These are phyloP conservation scores for Cotesia typhae DNA, from an alignment of 1,140 invertebrate species.

Conservation along the genomic window DNA sequence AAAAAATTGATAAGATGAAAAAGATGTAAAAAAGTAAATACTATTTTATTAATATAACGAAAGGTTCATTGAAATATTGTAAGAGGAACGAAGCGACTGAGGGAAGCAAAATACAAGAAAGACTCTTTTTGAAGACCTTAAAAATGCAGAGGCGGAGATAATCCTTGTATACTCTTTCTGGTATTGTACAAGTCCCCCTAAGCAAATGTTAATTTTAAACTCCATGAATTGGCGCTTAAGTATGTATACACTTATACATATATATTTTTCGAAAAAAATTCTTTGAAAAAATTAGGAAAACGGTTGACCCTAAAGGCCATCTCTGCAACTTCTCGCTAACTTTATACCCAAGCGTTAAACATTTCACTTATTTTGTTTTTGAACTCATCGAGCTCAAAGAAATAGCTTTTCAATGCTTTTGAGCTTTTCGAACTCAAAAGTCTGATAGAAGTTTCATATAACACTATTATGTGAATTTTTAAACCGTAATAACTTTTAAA, in stretches of 20 bases:
- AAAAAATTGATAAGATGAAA: conserved; percentile 32
- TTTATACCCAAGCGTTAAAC: no score
- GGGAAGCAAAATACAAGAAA: conserved; percentile 17
- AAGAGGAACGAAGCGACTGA: conserved; percentile 3
- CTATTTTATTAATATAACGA: conserved; percentile 45
- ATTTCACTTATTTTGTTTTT: no score
- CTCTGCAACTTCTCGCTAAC: no score
- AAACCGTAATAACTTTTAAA: no score
- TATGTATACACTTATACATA: neutral
- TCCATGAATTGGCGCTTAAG: neutral
- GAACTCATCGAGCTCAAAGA: no score
- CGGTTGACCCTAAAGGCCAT: no score
- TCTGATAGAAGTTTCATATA: no score
- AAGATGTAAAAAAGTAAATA: neutral
- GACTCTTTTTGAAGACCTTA: conserved; percentile 24
- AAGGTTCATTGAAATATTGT: conserved; percentile 30
- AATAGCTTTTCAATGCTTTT: no score
- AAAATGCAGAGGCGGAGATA: conserved; percentile 41
- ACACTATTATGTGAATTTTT: no score
- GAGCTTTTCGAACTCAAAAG: no score
- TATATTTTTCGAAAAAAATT: neutral
- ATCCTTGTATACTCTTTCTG: conserved; percentile 21
- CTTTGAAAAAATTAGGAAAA: no score
- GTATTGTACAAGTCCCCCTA: conserved; percentile 43
- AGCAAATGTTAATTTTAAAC: conserved; percentile 35